These are phyloP conservation scores for Saxidomus purpurata DNA, from an alignment of 1,140 invertebrate genomes.

Conservation along the genomic window DNA sequence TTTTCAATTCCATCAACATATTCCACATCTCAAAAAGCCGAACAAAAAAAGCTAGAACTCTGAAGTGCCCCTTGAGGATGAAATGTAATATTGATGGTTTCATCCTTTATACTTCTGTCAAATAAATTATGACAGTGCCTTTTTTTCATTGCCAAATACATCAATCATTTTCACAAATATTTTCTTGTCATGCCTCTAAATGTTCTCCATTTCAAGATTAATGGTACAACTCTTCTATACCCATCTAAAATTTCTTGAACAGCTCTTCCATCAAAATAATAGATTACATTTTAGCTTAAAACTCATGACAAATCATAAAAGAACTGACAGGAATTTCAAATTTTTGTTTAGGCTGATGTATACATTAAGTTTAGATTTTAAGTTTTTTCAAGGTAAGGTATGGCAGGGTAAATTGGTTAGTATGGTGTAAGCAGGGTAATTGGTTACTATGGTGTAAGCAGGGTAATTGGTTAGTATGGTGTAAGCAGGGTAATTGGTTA, in stretches of 20 bases:
- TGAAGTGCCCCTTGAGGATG: conserved; percentile 10
- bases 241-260: conserved; percentile 50
- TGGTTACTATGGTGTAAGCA: too few species aligned
- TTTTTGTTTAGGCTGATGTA: background rate
- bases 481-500: too few species aligned
- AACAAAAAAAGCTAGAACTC: background rate
- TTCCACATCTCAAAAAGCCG: too few species aligned
- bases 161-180: conserved; percentile 51
- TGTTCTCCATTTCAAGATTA: conserved; percentile 49
- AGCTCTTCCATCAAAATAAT: conserved; percentile 46
- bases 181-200: conserved; percentile 43
- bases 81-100: conserved; percentile 23
- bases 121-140: conserved; percentile 18
- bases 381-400: too few species aligned
- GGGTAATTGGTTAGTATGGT: too few species aligned
- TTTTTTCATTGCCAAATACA: conserved; percentile 13
- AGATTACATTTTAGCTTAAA: conserved; percentile 32
- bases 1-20: too few species aligned
- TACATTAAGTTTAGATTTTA: too few species aligned
- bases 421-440: too few species aligned
- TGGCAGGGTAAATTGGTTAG: too few species aligned
- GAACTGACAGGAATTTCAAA: conserved; percentile 24
- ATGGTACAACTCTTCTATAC: conserved; percentile 32
- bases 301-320: conserved; percentile 5
- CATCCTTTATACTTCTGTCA: conserved; percentile 15